phyloP scores from a whole-genome alignment of 2,113 vertebrate genomes.

The Circaetus gallicus region DNA sequence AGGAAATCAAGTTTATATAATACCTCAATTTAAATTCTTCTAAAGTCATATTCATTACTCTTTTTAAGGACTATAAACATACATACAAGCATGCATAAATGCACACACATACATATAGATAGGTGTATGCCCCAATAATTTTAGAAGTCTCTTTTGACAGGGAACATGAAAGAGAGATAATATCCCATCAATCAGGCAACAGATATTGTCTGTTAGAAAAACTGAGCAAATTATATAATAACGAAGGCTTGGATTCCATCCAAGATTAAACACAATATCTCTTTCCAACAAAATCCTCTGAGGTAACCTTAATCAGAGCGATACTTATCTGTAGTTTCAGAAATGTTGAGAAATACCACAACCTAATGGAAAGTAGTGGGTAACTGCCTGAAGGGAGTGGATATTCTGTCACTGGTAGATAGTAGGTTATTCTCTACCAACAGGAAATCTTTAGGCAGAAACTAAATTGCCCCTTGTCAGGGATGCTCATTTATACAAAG shows the following conservation, averaged over 20 bases:
- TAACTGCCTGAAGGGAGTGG: background rate
- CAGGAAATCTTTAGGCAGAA: conserved; percentile 37
- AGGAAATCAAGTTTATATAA: background rate
- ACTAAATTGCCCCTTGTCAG: conserved; percentile 19
- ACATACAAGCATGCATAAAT: background rate
- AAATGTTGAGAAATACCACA: conserved; percentile 6
- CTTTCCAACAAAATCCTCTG: background rate
- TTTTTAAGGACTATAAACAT: background rate
- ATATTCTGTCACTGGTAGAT: background rate
- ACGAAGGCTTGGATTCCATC: conserved; percentile 18
- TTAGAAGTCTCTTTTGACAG: background rate
- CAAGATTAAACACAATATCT: conserved; percentile 18
- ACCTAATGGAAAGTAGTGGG: background rate
- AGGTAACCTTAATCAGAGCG: background rate
- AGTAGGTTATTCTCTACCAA: conserved; percentile 10
- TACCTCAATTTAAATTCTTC: background rate
- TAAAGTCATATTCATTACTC: background rate
- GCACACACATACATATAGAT: background rate
- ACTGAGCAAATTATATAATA: conserved; percentile 1
- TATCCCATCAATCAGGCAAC: conserved; percentile 5
- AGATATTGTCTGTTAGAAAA: background rate
- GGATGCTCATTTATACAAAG: conserved; percentile 44
- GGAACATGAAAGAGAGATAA: background rate
- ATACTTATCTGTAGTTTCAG: background rate
- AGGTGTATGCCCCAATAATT: background rate